Evolutionary conservation across 2,888 invertebrate genomes (phyloP).

Genomic region (Elysia crispata): DNA sequence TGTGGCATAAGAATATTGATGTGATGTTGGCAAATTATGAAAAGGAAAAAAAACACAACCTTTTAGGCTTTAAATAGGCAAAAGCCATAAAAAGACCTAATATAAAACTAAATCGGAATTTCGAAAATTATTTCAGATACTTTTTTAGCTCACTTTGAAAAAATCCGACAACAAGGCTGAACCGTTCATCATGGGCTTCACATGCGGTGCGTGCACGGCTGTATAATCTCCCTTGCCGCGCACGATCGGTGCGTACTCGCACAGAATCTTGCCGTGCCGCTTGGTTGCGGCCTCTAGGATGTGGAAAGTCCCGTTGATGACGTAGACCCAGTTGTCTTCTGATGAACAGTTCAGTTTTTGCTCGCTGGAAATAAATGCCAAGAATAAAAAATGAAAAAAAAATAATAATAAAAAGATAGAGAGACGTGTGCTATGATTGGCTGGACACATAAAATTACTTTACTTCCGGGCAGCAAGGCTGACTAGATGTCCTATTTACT

Average conservation of each 20-base stretch:
- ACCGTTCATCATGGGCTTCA: slow-evolving; percentile 62
- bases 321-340: slow-evolving; percentile 87
- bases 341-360: slow-evolving; percentile 83
- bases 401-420: slow-evolving; percentile 10
- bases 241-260: slow-evolving; percentile 80
- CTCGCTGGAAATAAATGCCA: background rate
- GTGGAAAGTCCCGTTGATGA: slow-evolving; percentile 82
- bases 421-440: background rate
- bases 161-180: slow-evolving; percentile 67
- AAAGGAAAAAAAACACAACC: too few species aligned
- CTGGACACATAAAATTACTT: too few species aligned
- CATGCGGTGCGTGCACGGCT: slow-evolving; percentile 56
- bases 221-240: slow-evolving; percentile 65
- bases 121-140: too few species aligned
- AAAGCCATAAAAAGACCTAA: too few species aligned
- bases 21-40: too few species aligned
- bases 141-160: slow-evolving; percentile 63
- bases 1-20: too few species aligned
- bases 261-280: slow-evolving; percentile 78
- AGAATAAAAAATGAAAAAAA: background rate
- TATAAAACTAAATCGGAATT: too few species aligned
- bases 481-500: too few species aligned
- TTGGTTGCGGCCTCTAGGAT: slow-evolving; percentile 80
- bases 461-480: too few species aligned
- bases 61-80: too few species aligned